Evolutionary conservation across 2,113 vertebrate species (phyloP).

Genomic region (Synodontis membranacea): DNA sequence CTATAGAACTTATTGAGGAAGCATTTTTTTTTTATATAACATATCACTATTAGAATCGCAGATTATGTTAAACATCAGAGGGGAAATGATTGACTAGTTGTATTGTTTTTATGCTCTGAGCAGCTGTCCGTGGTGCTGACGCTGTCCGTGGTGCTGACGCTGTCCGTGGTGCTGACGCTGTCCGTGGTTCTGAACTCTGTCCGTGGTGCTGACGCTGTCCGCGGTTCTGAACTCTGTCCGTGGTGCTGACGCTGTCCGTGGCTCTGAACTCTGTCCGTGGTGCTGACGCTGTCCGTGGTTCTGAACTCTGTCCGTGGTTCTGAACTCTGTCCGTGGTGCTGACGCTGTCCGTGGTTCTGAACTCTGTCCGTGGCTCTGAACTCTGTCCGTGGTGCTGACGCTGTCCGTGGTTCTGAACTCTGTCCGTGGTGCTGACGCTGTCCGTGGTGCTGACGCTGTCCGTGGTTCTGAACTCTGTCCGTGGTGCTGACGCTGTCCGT

Average conservation of each 20-base stretch:
- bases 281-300: slow-evolving; percentile 40
- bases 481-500: slow-evolving; percentile 4
- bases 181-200: slow-evolving; percentile 40
- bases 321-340: too few relatives aligned
- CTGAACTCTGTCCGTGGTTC: too few relatives aligned
- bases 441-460: slow-evolving; percentile 42
- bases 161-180: slow-evolving; percentile 41
- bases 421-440: too few relatives aligned
- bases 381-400: too few relatives aligned
- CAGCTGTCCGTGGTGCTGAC: too few relatives aligned
- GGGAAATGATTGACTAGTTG: too few relatives aligned
- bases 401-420: too few relatives aligned
- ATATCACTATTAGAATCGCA: not conserved
- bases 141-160: too few relatives aligned
- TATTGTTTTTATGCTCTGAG: too few relatives aligned
- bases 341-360: too few relatives aligned
- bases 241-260: slow-evolving; percentile 38
- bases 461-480: slow-evolving; percentile 39
- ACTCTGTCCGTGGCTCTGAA: too few relatives aligned
- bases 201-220: slow-evolving; percentile 11
- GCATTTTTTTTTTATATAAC: not conserved
- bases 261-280: slow-evolving; percentile 38
- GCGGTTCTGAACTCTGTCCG: slow-evolving; percentile 14
- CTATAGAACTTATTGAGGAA: not conserved
- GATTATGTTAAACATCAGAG: too few relatives aligned